Evolutionary conservation across 2,113 vertebrate genomes (phyloP), one percentile per base, ranked within the genome.

Genomic region (Dasypus novemcinctus): DNA sequence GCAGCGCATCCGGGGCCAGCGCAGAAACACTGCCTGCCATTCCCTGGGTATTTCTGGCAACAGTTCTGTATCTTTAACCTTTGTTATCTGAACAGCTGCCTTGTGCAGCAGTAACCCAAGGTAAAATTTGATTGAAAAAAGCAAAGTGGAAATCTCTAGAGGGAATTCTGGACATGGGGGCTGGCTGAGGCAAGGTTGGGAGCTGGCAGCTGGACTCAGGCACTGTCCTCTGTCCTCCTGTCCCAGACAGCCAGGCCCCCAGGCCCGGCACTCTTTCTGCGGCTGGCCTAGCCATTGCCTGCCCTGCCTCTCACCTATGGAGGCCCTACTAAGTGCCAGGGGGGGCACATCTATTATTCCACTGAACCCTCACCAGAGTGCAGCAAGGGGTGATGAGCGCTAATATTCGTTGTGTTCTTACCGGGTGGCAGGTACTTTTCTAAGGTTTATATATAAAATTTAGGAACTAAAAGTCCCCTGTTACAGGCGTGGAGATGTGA

Each of bases 11-110:
- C 33, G 6, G 59, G 68, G 36, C 43, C 29, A 27, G 14, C 12
- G 10, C 13, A 1, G 10, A 41, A 31, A 38, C 0, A 2, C 49
- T 20, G 36, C 5, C 38, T 0, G 0, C 63, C 49, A 36, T 43
- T 20, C 7, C 17, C 71, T 71, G 27, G 43, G 33, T 33, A 27
- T 83, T 94, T 23, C 79, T 66, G 57, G 54, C 3, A 27, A 38
- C 72, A 38, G 36, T 15, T 1, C 5, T 61, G 4, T 13, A 23
- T 61, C 82, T 91, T 76, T 76, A 61, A 29, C n/a, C n/a, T 78
- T 38, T 4, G 29, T 69, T 27, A 61, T 61, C 38, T 88, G 88
- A 87, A 43, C 78, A 83, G 63, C 36, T 88, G 72, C 38, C 46
- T 71, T 78, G 36, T 52, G 54, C 78, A 64, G 61, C 63, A 88